These are phyloP conservation scores for Shargacucullia verbasci DNA, from an alignment of 2,888 invertebrate genomes.

Conservation along the genomic window DNA sequence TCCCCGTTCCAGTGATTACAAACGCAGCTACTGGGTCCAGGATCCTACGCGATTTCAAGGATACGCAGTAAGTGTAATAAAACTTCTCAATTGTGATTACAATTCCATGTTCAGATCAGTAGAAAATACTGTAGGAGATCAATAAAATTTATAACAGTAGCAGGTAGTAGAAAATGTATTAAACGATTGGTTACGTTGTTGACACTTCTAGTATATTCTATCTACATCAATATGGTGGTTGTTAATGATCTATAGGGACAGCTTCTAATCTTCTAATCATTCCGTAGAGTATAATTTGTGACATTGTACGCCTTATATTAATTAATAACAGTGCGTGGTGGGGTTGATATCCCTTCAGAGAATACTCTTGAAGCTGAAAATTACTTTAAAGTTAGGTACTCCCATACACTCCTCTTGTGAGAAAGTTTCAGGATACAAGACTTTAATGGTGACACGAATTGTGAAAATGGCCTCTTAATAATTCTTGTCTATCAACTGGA, in stretches of 20 bases:
- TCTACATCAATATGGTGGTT: constrained; percentile 33
- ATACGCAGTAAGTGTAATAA: too few species aligned
- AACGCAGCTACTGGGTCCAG: too few species aligned
- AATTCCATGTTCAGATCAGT: too few species aligned
- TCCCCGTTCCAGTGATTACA: too few species aligned
- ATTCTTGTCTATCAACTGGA: too few species aligned
- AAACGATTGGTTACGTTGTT: neutral
- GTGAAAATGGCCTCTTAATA: neutral
- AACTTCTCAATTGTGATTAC: too few species aligned
- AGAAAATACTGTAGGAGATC: too few species aligned
- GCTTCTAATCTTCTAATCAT: constrained; percentile 71
- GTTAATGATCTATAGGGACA: constrained; percentile 59
- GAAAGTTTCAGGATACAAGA: constrained; percentile 3
- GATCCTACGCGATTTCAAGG: too few species aligned
- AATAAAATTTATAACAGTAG: too few species aligned
- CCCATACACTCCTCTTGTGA: constrained; percentile 10
- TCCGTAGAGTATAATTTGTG: constrained; percentile 63
- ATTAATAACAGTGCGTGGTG: constrained; percentile 61
- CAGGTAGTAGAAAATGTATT: too few species aligned
- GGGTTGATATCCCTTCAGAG: constrained; percentile 38
- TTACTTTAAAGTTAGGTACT: constrained; percentile 30
- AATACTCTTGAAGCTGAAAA: constrained; percentile 24
- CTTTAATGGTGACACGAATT: constrained; percentile 8
- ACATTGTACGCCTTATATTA: constrained; percentile 61
- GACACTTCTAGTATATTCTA: constrained; percentile 34